These are phyloP conservation scores for Catocala fraxini DNA, from an alignment of 2,888 invertebrate species.

Conservation along the genomic window DNA sequence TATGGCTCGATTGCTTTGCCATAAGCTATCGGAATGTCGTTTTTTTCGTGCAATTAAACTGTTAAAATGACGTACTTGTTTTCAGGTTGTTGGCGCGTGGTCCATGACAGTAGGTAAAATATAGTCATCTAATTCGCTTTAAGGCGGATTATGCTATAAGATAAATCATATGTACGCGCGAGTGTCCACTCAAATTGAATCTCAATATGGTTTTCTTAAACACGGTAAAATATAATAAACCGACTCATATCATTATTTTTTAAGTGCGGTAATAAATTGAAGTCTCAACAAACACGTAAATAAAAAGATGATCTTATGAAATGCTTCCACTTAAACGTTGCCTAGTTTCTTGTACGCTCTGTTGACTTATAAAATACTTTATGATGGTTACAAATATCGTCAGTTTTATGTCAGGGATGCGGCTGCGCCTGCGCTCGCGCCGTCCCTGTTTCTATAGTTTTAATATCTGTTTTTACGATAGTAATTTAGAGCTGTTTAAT, in stretches of 20 bases:
- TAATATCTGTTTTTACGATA: conserved; percentile 55
- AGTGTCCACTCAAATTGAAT: conserved; percentile 40
- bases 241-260: conserved; percentile 34
- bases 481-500: conserved; percentile 60
- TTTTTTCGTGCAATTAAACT: conserved; percentile 65
- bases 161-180: conserved; percentile 41
- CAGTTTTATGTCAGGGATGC: conserved; percentile 66
- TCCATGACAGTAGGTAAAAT: conserved; percentile 51
- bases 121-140: conserved; percentile 52
- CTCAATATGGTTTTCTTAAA: conserved; percentile 30
- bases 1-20: conserved; percentile 60
- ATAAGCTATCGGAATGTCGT: conserved; percentile 59
- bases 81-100: conserved; percentile 33
- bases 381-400: conserved; percentile 70
- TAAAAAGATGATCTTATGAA: conserved; percentile 59
- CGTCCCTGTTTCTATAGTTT: conserved; percentile 60
- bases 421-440: conserved; percentile 45
- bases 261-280: conserved; percentile 46
- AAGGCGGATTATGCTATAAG: conserved; percentile 50
- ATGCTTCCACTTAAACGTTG: conserved; percentile 53
- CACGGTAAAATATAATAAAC: conserved; percentile 32
- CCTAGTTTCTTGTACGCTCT: conserved; percentile 51
- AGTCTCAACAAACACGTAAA: conserved; percentile 57
- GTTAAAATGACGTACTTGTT: conserved; percentile 46
- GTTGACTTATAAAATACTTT: conserved; percentile 69